Conservation (phyloP, 2,797 vertebrate genomes). For the Sarcophilus harrisii region DNA sequence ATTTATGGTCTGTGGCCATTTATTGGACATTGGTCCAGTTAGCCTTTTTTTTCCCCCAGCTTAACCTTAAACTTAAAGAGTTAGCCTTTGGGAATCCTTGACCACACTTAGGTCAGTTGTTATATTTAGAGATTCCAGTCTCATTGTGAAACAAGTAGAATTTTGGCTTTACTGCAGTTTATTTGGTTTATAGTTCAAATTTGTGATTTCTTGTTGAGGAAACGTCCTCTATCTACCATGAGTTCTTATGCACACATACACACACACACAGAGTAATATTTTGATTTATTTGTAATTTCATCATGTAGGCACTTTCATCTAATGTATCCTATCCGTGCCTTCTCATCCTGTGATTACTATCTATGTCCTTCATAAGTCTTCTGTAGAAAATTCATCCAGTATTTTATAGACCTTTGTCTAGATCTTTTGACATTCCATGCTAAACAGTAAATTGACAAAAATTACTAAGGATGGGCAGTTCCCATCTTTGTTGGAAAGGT, state of each 20-base stretch:
- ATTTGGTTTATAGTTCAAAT: not conserved
- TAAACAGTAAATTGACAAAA: not conserved
- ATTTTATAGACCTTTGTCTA: not conserved
- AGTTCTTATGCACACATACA: not conserved
- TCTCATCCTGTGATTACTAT: not conserved
- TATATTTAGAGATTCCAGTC: not conserved
- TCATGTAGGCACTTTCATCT: not conserved
- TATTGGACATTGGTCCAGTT: not conserved
- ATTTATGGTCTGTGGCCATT: not conserved
- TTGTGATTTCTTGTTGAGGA: not conserved
- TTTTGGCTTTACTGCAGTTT: not conserved
- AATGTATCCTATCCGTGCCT: not conserved
- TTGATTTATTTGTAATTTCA: not conserved
- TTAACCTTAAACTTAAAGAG: not conserved
- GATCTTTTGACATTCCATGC: not conserved
- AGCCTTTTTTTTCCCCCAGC: not conserved
- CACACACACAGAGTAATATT: not conserved
- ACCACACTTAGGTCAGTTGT: not conserved
- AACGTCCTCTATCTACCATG: not conserved
- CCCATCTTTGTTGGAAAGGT: not conserved
- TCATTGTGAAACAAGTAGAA: not conserved
- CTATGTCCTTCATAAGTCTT: not conserved
- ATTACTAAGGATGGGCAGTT: not conserved
- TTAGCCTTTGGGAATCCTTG: not conserved
- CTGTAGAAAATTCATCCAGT: not conserved